These are phyloP conservation scores for Passer montanus DNA, from an alignment of 2,113 vertebrate genomes.

Conservation along the genomic window DNA sequence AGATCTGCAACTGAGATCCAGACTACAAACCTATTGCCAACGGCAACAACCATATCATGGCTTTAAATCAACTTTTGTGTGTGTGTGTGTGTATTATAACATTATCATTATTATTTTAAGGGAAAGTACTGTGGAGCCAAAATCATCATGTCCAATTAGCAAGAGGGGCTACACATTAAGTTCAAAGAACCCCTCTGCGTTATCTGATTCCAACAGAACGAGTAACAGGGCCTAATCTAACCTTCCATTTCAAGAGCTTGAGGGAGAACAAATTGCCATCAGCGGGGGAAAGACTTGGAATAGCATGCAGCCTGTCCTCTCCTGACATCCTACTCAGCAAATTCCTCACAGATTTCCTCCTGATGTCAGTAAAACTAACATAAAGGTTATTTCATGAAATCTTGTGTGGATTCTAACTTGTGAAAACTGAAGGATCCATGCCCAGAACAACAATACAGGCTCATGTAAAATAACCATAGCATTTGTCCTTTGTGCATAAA, in stretches of 20 bases:
- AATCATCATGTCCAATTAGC: not conserved
- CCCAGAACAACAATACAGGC: constrained; percentile 12
- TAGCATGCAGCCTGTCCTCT: constrained; percentile 40
- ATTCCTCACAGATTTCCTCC: constrained; percentile 48
- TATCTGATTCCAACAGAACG: constrained; percentile 14
- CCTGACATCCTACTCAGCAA: constrained; percentile 56
- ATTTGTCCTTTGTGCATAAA: not conserved
- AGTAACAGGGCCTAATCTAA: not conserved
- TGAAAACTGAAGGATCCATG: constrained; percentile 17
- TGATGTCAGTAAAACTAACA: constrained; percentile 37
- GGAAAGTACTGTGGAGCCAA: constrained; percentile 9
- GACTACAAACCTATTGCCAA: constrained; percentile 9
- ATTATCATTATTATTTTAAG: not conserved
- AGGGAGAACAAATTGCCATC: not conserved
- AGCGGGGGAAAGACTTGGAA: not conserved
- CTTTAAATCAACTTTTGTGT: not conserved
- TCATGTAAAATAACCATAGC: constrained; percentile 39
- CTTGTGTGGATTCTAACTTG: constrained; percentile 13
- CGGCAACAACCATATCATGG: constrained; percentile 12
- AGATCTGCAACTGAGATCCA: not conserved
- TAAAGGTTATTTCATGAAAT: constrained; percentile 50
- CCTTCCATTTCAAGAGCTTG: not conserved
- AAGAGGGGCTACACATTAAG: not conserved
- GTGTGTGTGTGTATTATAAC: not conserved
- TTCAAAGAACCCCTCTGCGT: not conserved